Conservation (phyloP, 2,888 invertebrate genomes). For the Pycnomerus fuliginosus region DNA sequence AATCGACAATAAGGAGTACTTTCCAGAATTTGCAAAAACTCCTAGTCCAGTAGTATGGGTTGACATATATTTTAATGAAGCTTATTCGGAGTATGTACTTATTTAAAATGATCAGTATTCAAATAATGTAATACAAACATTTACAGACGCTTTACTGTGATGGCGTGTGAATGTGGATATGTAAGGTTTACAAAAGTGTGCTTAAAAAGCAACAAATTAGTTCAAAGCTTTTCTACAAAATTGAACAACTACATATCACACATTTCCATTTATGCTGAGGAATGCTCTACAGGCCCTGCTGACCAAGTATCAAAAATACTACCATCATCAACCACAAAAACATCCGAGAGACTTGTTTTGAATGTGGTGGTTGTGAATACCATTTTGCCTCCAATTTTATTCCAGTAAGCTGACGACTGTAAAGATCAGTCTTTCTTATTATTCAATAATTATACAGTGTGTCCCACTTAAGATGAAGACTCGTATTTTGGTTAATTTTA, state of each 20-base stretch:
- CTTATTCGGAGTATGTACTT: slow-evolving; percentile 51
- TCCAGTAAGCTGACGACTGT: slow-evolving; percentile 53
- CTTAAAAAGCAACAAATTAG: slow-evolving; percentile 53
- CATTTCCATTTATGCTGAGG: slow-evolving; percentile 54
- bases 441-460: not conserved
- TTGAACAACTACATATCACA: slow-evolving; percentile 60
- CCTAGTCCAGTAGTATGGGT: slow-evolving; percentile 59
- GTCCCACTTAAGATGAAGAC: slow-evolving; percentile 4
- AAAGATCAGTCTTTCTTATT: not conserved
- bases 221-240: slow-evolving; percentile 55
- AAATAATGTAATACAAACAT: too few species aligned
- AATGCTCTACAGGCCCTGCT: too few species aligned
- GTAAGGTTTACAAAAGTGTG: slow-evolving; percentile 57
- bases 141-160: slow-evolving; percentile 58
- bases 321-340: too few species aligned
- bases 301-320: too few species aligned
- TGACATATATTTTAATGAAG: slow-evolving; percentile 55
- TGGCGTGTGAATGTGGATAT: slow-evolving; percentile 64
- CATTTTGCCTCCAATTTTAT: slow-evolving; percentile 59
- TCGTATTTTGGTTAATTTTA: too few species aligned
- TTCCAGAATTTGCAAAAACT: slow-evolving; percentile 60
- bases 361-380: slow-evolving; percentile 61
- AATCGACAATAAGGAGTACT: slow-evolving; percentile 57
- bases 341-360: slow-evolving; percentile 48
- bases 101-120: too few species aligned